A percentile compares a stretch with the other conserved stretches of the same genome.
Evolutionary conservation across 2,888 invertebrate genomes (phyloP).

Genomic region (Meloe dianella): DNA sequence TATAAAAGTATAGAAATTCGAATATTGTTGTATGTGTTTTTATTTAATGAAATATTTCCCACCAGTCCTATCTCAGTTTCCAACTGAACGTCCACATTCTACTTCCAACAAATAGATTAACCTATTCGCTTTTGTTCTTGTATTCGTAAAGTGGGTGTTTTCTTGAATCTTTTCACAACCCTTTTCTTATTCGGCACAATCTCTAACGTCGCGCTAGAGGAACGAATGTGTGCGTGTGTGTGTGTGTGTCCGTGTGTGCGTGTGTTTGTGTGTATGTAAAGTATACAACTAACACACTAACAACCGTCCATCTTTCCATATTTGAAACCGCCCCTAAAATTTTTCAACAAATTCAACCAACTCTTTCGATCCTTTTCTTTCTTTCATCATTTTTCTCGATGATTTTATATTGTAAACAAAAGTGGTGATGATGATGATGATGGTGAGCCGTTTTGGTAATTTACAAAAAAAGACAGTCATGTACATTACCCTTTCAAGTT

Average conservation of each 20-base stretch:
- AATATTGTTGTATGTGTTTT: slow-evolving; percentile 30
- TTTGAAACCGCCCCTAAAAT: slow-evolving; percentile 32
- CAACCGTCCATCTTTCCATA: slow-evolving; percentile 15
- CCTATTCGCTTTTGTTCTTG: slow-evolving; percentile 39
- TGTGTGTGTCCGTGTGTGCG: not conserved
- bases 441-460: not conserved
- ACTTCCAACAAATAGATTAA: slow-evolving; percentile 34
- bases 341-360: slow-evolving; percentile 25
- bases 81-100: not conserved
- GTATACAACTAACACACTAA: slow-evolving; percentile 1
- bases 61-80: slow-evolving; percentile 13
- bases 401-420: not conserved
- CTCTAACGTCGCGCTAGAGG: slow-evolving; percentile 17
- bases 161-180: slow-evolving; percentile 44
- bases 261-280: not conserved
- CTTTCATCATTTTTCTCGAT: not conserved
- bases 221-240: not conserved
- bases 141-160: slow-evolving; percentile 40
- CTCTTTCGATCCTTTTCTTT: not conserved
- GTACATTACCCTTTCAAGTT: not conserved
- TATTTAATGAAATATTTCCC: slow-evolving; percentile 15
- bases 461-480: not conserved
- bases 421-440: not conserved
- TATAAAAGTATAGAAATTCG: slow-evolving; percentile 16
- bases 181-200: slow-evolving; percentile 37